Base-by-base conservation (phyloP, 2,888 invertebrate species). In the Lepidochrysops patricia region DNA sequence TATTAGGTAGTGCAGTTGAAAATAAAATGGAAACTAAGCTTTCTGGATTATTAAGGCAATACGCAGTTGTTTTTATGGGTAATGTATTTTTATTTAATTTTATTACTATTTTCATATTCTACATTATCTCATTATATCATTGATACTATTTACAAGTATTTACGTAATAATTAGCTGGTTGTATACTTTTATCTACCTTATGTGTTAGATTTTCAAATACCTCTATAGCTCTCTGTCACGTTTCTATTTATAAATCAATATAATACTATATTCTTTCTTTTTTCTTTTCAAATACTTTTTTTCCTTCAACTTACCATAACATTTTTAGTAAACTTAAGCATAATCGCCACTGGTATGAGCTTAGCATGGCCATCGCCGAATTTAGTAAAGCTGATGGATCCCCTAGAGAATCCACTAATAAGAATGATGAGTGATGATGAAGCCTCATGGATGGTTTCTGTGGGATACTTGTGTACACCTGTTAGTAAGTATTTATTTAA, bases 361-460 rank as follows among this genome's bases (percentile, higher is more conserved):
- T 1, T 71, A 1, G 66, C 66, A 0, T 77, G 79, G 79, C 60
- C 74, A 0, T 77, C 79, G 0, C 76, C 79, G 1, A 70, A 73
- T 0, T 60, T 79, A n/a, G 70, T 76, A n/a, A 77, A 74, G 60
- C 61, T 79, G 13, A 63, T 60, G 2, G 65, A 73, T 27, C 63
- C 54, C 0, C 70, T 66, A 0, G 63, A 71, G 35, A 68, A 72
- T 0, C 62, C 68, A 0, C 63, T 78, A 0, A 34, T 65, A 0
- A 61, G 63, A 6, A 65, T 70, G 0, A 62, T 79, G 15, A 76
- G 72, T 0, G 71, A 68, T 0, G 70, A 69, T 1, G 75, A 77
- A 56, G 75, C 71, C 0, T 69, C 70, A 0, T 72, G 72, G 72
- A 64, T 72, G 4, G 68, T 69, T 3, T 69, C 71, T 0, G 25